Conservation (phyloP, 2,113 vertebrate species). For the Mastomys natalensis region DNA sequence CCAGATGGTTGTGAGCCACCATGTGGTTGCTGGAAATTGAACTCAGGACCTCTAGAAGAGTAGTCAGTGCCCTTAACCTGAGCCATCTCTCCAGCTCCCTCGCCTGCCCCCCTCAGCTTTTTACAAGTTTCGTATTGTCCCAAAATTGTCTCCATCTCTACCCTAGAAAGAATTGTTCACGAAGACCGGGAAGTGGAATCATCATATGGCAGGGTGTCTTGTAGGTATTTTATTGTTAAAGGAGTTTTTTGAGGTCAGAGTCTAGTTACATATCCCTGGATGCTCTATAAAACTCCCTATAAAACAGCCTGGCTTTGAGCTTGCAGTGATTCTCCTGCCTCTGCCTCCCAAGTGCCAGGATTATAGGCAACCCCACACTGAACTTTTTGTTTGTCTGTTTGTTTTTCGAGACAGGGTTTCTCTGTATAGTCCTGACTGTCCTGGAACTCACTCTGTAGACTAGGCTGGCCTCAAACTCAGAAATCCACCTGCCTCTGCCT, state of each 20-base stretch:
- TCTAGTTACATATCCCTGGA: background rate
- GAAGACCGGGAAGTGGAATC: slow-evolving; percentile 9
- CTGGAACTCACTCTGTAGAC: no score
- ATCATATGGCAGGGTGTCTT: background rate
- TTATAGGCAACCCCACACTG: background rate
- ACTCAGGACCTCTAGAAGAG: no score
- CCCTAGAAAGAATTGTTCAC: background rate
- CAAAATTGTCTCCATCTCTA: background rate
- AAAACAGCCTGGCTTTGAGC: background rate
- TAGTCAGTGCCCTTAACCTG: no score
- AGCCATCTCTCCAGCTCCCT: no score
- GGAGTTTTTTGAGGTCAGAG: background rate
- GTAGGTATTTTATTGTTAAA: background rate
- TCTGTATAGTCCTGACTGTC: no score
- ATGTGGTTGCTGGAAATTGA: no score
- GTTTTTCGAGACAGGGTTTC: no score
- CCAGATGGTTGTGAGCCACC: no score
- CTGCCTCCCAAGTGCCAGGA: background rate
- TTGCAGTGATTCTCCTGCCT: background rate
- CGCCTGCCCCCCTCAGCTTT: background rate
- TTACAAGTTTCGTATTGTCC: background rate
- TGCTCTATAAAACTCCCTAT: background rate
- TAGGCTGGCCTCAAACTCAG: no score
- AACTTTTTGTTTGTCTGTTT: background rate
- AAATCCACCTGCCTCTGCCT: no score